phyloP scores from a whole-genome alignment of 30 jellyfish, hydroid and myxozoan genomes.

The Hydractinia symbiolongicarpus region DNA sequence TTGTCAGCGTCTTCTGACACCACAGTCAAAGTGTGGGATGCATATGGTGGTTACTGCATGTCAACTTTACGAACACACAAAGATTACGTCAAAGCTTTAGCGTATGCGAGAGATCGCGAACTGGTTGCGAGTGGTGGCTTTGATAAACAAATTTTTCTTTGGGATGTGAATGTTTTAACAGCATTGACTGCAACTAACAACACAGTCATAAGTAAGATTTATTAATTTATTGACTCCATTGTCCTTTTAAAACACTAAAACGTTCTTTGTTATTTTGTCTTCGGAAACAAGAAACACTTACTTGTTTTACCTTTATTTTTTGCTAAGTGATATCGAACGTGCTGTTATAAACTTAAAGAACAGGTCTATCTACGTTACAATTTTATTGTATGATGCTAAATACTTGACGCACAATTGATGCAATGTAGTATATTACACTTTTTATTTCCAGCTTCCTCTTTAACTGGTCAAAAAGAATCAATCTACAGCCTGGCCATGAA shows the following conservation, averaged over 20 bases:
- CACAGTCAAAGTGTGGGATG: slow-evolving; percentile 98
- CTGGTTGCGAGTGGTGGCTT: slow-evolving; percentile 98
- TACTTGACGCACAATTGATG: too few species aligned
- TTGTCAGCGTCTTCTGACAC: slow-evolving; percentile 98
- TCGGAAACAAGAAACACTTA: too few species aligned
- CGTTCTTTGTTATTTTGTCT: too few species aligned
- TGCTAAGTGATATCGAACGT: too few species aligned
- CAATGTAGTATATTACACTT: too few species aligned
- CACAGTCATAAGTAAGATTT: slow-evolving; percentile 82
- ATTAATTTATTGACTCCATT: too few species aligned
- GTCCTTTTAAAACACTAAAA: too few species aligned
- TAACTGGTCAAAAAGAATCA: slow-evolving; percentile 88
- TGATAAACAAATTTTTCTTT: slow-evolving; percentile 85
- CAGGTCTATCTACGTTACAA: too few species aligned
- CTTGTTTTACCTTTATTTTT: too few species aligned
- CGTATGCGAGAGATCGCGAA: slow-evolving; percentile 94
- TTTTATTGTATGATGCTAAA: too few species aligned
- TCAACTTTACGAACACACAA: slow-evolving; percentile 97
- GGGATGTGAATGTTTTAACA: slow-evolving; percentile 97
- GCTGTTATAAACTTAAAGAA: too few species aligned
- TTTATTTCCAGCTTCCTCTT: slow-evolving; percentile 59
- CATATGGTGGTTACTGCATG: slow-evolving; percentile 95
- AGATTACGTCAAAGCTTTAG: slow-evolving; percentile 93
- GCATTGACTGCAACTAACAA: slow-evolving; percentile 93
- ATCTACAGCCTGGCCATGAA: slow-evolving; percentile 91